Base-by-base conservation (phyloP, 2,888 invertebrate genomes). In the Choreutis nemorana region DNA sequence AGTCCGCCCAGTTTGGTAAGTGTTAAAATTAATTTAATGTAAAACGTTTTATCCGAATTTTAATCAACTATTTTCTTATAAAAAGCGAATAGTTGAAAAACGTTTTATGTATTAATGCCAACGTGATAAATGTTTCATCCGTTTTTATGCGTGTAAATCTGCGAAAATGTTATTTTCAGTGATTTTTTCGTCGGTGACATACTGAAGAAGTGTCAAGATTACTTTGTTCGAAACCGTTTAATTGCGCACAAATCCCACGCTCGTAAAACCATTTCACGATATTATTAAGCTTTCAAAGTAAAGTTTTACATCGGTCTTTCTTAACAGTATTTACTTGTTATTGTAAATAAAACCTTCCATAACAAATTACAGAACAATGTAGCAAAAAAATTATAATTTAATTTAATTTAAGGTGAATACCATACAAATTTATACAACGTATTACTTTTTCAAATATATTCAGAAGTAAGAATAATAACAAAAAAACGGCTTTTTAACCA, bases 261-360 rank as follows among this genome's bases (percentile, higher is more conserved):
- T 68, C 61, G 64, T 72, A 78, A 78, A 78, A 78, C 78, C 78
- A 78, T 78, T 78, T 78, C 78, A 78, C 78, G 62, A 71, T 65
- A 73, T 72, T n/a, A n/a, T n/a, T n/a, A n/a, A n/a, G 77, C 77
- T 78, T 78, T 78, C 77, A 70, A 64, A 50, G 48, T 54, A n/a
- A n/a, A n/a, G n/a, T n/a, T n/a, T n/a, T n/a, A n/a, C n/a, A n/a
- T n/a, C n/a, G n/a, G n/a, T n/a, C n/a, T n/a, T n/a, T n/a, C n/a
- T n/a, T n/a, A n/a, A n/a, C n/a, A n/a, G n/a, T n/a, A n/a, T n/a
- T n/a, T n/a, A n/a, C n/a, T n/a, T n/a, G n/a, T n/a, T n/a, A n/a
- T n/a, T n/a, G n/a, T n/a, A n/a, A n/a, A n/a, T n/a, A n/a, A n/a
- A n/a, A n/a, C n/a, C n/a, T n/a, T n/a, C n/a, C n/a, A n/a, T n/a